Base-by-base conservation (phyloP, 2,888 invertebrate genomes). In the Nebria salina region DNA sequence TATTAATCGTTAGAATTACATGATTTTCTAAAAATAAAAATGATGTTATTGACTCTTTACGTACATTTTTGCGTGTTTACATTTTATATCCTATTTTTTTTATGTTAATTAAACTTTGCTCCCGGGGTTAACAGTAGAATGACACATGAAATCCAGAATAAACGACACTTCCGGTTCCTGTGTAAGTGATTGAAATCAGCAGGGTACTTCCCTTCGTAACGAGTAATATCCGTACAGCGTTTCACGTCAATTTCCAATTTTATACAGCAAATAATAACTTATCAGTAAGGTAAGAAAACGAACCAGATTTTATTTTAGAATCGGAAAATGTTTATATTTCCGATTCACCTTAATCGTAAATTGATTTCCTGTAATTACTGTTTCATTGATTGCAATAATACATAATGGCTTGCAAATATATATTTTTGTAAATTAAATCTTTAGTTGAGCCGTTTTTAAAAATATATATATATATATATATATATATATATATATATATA, bases 211-310 rank as follows among this genome's bases (percentile, higher is more conserved):
- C 75, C 73, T 65, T 75, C 75, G 73, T 80, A 80, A 80, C 80
- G 66, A 80, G 75, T 75, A 75, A 80, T 80, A 80, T 80, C 80
- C 80, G 75, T 70, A 75, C 70, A 75, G 68, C 75, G 75, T 80
- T 80, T 70, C 70, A 80, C 75, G 75, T 75, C 80, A 80, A 80
- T 80, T 75, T 75, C 73, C 80, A 64, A 80, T 80, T 75, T 80
- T 80, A 72, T 75, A 64, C 70, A 79, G 79, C 66, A 79, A 79
- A 79, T 79, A 79, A 68, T 73, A 41, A 34, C 34, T 65, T 65
- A 66, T 66, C 72, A 79, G 79, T 66, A 70, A 78, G 66, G 66
- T 11, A 66, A 65, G 42, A 65, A 78, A 72, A 72, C 25, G 34
- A 72, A 20, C 15, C 20, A n/a, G 20, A 8, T 26, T 72, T 72